Evolutionary conservation across 2,888 invertebrate genomes (phyloP).

Genomic region (Torymus aiolomorphi): DNA sequence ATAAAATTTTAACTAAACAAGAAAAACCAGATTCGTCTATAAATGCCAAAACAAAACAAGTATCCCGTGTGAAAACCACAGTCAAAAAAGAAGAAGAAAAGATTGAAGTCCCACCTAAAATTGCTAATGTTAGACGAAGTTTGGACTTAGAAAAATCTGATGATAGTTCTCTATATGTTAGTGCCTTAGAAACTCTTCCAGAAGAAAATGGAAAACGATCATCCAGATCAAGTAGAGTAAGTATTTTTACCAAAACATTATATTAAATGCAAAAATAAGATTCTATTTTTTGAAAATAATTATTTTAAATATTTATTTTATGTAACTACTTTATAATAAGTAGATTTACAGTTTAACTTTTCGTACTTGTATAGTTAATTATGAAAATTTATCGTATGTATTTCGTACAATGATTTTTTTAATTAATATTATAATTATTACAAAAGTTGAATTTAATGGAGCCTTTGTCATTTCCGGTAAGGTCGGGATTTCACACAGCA

Average conservation of each 20-base stretch:
- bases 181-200: slow-evolving; percentile 83
- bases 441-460: too few species aligned
- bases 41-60: slow-evolving; percentile 47
- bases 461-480: background rate
- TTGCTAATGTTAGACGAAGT: slow-evolving; percentile 67
- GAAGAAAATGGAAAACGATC: slow-evolving; percentile 65
- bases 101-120: slow-evolving; percentile 62
- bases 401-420: too few species aligned
- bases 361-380: too few species aligned
- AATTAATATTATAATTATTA: too few species aligned
- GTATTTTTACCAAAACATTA: slow-evolving; percentile 64
- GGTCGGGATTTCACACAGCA: background rate
- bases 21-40: slow-evolving; percentile 58
- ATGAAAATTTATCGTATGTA: too few species aligned
- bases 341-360: too few species aligned
- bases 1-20: slow-evolving; percentile 63
- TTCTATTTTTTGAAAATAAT: too few species aligned
- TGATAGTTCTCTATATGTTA: slow-evolving; percentile 84
- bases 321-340: too few species aligned
- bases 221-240: slow-evolving; percentile 66
- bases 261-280: too few species aligned
- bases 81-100: slow-evolving; percentile 67
- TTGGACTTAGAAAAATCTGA: slow-evolving; percentile 83
- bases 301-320: too few species aligned
- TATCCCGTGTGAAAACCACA: slow-evolving; percentile 58